Conservation (phyloP, 2,888 invertebrate species). For the Hecatera dysodea region DNA sequence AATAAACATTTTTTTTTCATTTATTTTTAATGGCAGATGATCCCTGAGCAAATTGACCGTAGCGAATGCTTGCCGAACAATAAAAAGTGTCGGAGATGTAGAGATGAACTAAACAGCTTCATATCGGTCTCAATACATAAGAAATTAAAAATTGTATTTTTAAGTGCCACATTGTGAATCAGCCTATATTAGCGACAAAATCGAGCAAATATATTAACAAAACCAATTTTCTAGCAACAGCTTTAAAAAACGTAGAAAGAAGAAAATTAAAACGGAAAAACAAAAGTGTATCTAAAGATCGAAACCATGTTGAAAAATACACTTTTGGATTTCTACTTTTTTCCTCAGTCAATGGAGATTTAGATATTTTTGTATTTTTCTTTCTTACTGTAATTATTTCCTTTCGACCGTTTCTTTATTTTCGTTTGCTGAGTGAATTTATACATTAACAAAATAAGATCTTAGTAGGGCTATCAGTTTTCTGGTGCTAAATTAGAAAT, state of each 20-base stretch:
- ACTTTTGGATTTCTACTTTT: not conserved
- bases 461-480: not conserved
- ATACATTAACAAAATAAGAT: not conserved
- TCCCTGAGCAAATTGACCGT: too few species aligned
- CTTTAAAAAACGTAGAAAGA: not conserved
- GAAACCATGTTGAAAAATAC: not conserved
- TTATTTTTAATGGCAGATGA: too few species aligned
- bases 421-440: not conserved
- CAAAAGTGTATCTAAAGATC: constrained; percentile 1
- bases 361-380: not conserved
- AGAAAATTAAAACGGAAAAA: not conserved
- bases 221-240: not conserved
- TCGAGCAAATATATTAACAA: not conserved
- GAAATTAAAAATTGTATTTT: too few species aligned
- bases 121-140: too few species aligned
- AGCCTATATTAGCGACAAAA: not conserved
- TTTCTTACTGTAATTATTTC: not conserved
- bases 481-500: not conserved
- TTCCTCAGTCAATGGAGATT: not conserved
- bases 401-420: not conserved
- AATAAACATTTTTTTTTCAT: too few species aligned
- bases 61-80: too few species aligned
- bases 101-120: too few species aligned
- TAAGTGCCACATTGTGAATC: not conserved
- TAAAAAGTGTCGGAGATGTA: too few species aligned